Conservation (phyloP, 2,797 vertebrate species). For the Telmatherina bonti region DNA sequence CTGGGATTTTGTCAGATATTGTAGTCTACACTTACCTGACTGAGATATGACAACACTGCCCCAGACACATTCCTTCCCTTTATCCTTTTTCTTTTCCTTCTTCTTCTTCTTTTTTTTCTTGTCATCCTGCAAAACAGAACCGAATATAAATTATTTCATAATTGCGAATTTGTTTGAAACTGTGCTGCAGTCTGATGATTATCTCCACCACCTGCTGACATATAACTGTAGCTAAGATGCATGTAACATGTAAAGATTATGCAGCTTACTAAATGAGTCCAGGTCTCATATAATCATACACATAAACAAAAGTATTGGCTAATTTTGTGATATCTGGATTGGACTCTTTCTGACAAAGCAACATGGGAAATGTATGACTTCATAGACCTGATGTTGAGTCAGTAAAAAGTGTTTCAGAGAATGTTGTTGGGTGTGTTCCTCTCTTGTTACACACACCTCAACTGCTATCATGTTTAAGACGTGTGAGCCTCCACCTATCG, state of each 20-base stretch:
- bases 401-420: neutral
- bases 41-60: constrained; percentile 17
- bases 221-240: too few relatives aligned
- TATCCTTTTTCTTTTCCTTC: constrained; percentile 29
- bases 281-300: neutral
- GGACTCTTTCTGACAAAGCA: neutral
- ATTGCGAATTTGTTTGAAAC: neutral
- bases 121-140: constrained; percentile 59
- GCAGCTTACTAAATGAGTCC: neutral
- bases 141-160: neutral
- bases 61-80: constrained; percentile 33
- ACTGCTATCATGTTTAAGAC: constrained; percentile 20
- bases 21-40: constrained; percentile 45
- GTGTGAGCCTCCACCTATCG: neutral
- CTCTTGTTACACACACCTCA: constrained; percentile 9
- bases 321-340: neutral
- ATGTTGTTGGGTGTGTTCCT: constrained; percentile 19
- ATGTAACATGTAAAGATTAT: neutral
- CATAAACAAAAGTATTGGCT: neutral
- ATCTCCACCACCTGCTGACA: too few relatives aligned
- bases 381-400: constrained; percentile 9
- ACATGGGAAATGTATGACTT: neutral
- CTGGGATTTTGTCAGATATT: neutral
- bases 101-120: constrained; percentile 66
- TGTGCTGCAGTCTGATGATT: too few relatives aligned